Percentiles rank a stretch among this genome's conserved stretches.
These are phyloP conservation scores for Syrista parreyssii DNA, from an alignment of 2,888 invertebrate species.

Conservation along the genomic window DNA sequence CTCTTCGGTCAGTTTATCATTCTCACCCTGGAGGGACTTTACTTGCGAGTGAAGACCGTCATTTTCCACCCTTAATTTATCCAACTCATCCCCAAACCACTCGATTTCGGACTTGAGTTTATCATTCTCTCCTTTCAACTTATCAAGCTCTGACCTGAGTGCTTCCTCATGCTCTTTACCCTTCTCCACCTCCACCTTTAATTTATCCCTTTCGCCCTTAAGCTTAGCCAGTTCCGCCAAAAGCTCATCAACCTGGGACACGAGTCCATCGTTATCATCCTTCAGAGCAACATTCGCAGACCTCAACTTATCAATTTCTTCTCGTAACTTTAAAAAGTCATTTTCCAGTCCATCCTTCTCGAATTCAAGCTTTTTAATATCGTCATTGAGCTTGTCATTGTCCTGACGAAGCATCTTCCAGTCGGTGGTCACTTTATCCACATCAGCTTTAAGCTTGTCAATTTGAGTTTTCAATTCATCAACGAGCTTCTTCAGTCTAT, in stretches of 20 bases:
- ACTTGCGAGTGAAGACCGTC: conserved; percentile 18
- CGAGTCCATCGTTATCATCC: conserved; percentile 16
- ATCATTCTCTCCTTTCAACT: conserved; percentile 22
- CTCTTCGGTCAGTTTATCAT: conserved; percentile 27
- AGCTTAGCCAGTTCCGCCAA: conserved; percentile 13
- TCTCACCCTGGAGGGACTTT: conserved; percentile 26
- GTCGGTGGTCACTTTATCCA: conserved; percentile 33
- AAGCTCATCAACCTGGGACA: conserved; percentile 19
- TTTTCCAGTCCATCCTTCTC: conserved; percentile 31
- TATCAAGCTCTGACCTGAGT: conserved; percentile 19
- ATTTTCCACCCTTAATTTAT: conserved; percentile 22
- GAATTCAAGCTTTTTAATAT: conserved; percentile 32
- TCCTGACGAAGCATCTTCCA: conserved; percentile 25
- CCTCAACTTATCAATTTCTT: conserved; percentile 28
- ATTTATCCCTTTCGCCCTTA: conserved; percentile 21
- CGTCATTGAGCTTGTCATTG: conserved; percentile 25
- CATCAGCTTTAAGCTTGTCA: conserved; percentile 29
- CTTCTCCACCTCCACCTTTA: conserved; percentile 33
- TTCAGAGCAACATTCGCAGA: conserved; percentile 22
- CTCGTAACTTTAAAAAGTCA: conserved; percentile 16
- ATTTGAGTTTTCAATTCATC: conserved; percentile 31
- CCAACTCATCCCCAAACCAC: conserved; percentile 11
- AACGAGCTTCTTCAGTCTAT: conserved; percentile 31
- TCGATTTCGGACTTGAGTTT: conserved; percentile 23
- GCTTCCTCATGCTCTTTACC: conserved; percentile 32